Conservation (phyloP, 1,140 invertebrate genomes). For the Drosophila grimshawi region DNA sequence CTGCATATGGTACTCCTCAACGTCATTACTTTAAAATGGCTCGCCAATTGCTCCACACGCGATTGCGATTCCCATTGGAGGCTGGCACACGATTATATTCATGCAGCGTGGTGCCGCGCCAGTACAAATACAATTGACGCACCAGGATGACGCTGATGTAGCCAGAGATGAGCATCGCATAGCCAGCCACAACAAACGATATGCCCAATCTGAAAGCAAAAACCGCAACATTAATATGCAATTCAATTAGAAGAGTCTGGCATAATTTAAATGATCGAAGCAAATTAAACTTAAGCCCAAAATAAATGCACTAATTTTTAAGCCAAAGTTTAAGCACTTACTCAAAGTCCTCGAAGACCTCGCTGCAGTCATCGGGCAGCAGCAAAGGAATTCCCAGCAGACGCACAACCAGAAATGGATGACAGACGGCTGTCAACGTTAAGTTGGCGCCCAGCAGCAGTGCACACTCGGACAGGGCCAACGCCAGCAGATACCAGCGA, state of each 20-base stretch:
- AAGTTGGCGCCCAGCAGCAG: constrained; percentile 84
- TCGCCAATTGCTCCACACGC: constrained; percentile 70
- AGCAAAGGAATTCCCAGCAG: constrained; percentile 75
- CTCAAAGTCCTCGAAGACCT: constrained; percentile 84
- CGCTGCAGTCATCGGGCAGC: constrained; percentile 85
- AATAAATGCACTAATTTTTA: no score
- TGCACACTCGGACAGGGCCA: constrained; percentile 67
- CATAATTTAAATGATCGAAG: background rate
- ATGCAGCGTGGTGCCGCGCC: constrained; percentile 61
- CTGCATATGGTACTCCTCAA: background rate
- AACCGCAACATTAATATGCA: background rate
- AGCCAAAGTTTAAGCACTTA: constrained; percentile 48
- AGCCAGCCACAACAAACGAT: constrained; percentile 73
- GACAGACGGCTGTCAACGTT: constrained; percentile 85
- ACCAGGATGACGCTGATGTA: constrained; percentile 56
- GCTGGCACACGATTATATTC: constrained; percentile 76
- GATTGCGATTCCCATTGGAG: constrained; percentile 54
- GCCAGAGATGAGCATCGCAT: constrained; percentile 67
- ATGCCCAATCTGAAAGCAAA: constrained; percentile 58
- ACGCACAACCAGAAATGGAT: constrained; percentile 84
- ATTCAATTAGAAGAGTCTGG: no score
- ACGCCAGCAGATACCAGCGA: constrained; percentile 79
- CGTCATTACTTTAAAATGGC: constrained; percentile 60
- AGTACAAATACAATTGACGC: constrained; percentile 66
- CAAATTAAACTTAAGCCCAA: no score